A percentile compares a stretch with the other conserved stretches of the same genome.
Evolutionary conservation across 1,140 invertebrate species (phyloP).

Genomic region (Paralvinella palmiformis): DNA sequence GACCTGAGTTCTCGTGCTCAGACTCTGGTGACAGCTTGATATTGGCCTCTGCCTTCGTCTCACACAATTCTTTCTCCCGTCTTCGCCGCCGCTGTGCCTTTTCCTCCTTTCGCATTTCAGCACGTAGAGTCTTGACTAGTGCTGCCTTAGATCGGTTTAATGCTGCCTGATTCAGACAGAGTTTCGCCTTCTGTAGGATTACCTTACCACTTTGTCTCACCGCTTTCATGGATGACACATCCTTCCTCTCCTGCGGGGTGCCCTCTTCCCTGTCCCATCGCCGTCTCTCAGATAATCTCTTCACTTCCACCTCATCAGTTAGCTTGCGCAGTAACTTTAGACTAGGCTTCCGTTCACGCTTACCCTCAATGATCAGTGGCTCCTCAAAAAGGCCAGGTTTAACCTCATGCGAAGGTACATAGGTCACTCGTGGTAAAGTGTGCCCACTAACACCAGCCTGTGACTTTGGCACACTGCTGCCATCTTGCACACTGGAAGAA

Average conservation of each 20-base stretch:
- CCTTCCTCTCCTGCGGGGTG: conserved; percentile 5
- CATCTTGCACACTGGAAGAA: neutral
- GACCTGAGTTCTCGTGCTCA: too few species aligned
- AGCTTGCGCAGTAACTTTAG: conserved; percentile 36
- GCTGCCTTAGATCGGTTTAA: conserved; percentile 44
- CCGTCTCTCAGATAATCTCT: neutral
- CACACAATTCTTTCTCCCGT: too few species aligned
- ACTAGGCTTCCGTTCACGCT: conserved; percentile 44
- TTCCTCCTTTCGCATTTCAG: conserved; percentile 36
- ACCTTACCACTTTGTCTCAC: conserved; percentile 26
- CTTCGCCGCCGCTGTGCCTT: too few species aligned
- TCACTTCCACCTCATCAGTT: conserved; percentile 24
- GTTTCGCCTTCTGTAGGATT: conserved; percentile 40
- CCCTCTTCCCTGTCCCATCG: neutral
- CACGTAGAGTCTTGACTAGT: conserved; percentile 40
- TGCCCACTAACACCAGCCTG: neutral
- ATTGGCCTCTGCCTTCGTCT: too few species aligned
- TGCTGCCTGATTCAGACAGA: conserved; percentile 40
- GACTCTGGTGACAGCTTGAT: too few species aligned
- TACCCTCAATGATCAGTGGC: conserved; percentile 46
- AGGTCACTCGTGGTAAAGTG: neutral
- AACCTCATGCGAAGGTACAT: neutral
- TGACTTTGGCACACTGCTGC: neutral
- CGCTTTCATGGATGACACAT: conserved; percentile 17
- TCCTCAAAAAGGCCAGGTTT: conserved; percentile 29